These are phyloP conservation scores for Rhodinocichla rosea DNA, from an alignment of 2,113 vertebrate species.

Conservation along the genomic window DNA sequence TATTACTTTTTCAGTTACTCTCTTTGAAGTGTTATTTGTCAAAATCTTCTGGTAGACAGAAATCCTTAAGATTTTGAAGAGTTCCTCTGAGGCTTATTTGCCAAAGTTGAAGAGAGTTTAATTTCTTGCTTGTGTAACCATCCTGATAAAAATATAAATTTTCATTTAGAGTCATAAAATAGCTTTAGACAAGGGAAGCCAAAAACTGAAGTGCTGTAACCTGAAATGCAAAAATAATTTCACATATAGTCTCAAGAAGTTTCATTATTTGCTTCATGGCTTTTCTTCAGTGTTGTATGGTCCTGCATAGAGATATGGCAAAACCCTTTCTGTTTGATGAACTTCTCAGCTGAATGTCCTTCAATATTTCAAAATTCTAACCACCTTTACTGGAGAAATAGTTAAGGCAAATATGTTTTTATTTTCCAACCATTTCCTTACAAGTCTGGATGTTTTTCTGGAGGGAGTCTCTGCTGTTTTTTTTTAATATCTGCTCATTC, in stretches of 20 bases:
- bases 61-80: background rate
- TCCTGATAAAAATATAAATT: background rate
- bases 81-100: background rate
- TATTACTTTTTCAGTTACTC: background rate
- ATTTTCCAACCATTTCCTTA: background rate
- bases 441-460: background rate
- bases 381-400: background rate
- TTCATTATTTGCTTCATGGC: background rate
- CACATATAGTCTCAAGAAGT: background rate
- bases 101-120: constrained; percentile 11
- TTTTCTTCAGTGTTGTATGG: background rate
- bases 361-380: background rate
- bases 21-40: background rate
- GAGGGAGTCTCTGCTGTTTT: background rate
- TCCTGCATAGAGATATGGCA: background rate
- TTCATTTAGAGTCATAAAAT: background rate
- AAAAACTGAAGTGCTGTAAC: background rate
- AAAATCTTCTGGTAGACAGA: background rate
- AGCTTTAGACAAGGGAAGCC: constrained; percentile 21
- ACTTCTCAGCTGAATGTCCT: background rate
- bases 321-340: background rate
- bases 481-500: background rate
- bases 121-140: constrained; percentile 41
- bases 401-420: background rate
- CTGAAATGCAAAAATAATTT: background rate